Evolutionary conservation across 2,797 vertebrate genomes (phyloP), one percentile per base, ranked within the genome.

Genomic region (Macropus fuliginosus): DNA sequence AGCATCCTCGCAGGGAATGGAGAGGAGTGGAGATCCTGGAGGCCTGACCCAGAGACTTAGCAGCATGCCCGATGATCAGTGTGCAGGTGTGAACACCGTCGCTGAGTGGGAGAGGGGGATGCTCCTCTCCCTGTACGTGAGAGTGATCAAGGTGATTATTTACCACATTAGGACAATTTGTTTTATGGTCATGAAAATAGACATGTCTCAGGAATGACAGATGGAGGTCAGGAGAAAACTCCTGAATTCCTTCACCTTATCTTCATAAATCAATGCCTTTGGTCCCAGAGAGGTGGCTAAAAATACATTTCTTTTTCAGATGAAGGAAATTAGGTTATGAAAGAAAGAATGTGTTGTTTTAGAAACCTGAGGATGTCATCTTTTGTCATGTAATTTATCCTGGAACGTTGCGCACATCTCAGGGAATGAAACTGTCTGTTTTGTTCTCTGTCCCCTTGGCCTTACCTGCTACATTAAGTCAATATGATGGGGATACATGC

Each of bases 221-320:
- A 98, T 98, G 97, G 97, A 98, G 98, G 98, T 98, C 98, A 98
- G 97, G 97, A 97, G 98, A 95, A 98, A 98, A 98, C 98, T 98
- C 97, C 98, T 98, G 98, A 98, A 98, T 98, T 98, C 98, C 97
- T 98, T 96, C 97, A 98, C 97, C 98, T 98, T 98, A 98, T 98
- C 98, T 98, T 98, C 98, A 98, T 99, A 98, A 98, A 98, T 98
- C 98, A 98, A 98, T 98, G 98, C 98, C 98, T 98, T 95, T 97
- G 97, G 98, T 96, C 97, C 97, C 96, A 97, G 97, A 94, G 97
- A 98, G 97, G 96, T 97, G 97, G 98, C 98, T 98, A 99, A 99
- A 99, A 99, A 99, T 98, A 98, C 92, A 98, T 98, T 98, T 98
- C 97, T 98, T 98, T 98, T 98, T 98, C 98, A 98, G 98, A 98